A percentile compares a stretch with the other conserved stretches of the same genome.
Conservation (phyloP, 2,113 vertebrate species). For the Lichenostomus cassidix region DNA sequence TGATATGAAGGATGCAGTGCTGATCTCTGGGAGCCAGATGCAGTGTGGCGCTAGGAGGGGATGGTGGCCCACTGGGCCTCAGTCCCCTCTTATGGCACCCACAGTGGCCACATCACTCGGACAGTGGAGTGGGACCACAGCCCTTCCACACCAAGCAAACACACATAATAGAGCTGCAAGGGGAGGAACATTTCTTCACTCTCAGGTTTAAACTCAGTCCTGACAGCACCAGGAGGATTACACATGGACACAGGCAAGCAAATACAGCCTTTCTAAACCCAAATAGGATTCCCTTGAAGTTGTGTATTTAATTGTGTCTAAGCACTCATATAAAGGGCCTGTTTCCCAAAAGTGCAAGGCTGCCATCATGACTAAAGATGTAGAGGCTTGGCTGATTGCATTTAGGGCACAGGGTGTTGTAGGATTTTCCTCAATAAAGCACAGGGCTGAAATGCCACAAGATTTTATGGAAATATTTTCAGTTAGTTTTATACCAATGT, state of each 20-base stretch:
- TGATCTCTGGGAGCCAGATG: background rate
- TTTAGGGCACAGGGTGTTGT: background rate
- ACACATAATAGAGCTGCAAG: fast-evolving
- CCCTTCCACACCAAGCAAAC: background rate
- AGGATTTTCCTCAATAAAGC: background rate
- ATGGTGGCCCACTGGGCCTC: background rate
- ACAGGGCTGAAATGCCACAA: background rate
- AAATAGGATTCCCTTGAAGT: background rate
- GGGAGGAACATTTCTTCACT: background rate
- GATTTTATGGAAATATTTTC: conserved; percentile 8
- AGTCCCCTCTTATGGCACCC: background rate
- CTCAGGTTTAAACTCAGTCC: background rate
- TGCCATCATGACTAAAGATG: background rate
- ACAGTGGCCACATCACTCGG: background rate
- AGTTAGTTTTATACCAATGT: background rate
- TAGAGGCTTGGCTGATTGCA: background rate
- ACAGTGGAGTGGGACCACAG: background rate
- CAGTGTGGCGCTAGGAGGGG: background rate
- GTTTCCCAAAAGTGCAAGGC: background rate
- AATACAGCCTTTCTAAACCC: background rate
- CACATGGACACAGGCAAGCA: background rate
- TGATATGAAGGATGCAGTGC: fast-evolving
- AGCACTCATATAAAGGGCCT: background rate
- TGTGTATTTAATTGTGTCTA: background rate
- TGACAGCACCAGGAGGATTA: background rate